A percentile compares a stretch with the other conserved stretches of the same genome.
These are phyloP conservation scores for Tetramorium bicarinatum DNA, from an alignment of 2,888 invertebrate species.

Conservation along the genomic window DNA sequence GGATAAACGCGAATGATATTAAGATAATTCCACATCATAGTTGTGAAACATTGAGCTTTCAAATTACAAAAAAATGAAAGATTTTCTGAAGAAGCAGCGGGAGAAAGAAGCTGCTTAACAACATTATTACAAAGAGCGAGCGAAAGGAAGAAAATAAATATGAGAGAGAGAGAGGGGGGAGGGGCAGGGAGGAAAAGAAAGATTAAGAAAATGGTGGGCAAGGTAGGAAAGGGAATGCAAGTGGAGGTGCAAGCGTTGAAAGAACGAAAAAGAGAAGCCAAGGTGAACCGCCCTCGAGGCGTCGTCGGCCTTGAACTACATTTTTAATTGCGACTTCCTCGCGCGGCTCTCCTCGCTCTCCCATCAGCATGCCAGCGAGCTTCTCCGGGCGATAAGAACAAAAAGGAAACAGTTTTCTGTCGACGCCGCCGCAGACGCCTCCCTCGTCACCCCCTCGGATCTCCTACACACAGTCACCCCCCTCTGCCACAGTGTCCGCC, in stretches of 20 bases:
- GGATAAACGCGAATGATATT: background rate
- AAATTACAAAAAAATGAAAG: slow-evolving; percentile 50
- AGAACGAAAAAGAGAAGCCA: slow-evolving; percentile 72
- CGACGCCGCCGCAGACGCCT: slow-evolving; percentile 69
- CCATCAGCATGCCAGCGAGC: slow-evolving; percentile 56
- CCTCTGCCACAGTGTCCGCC: slow-evolving; percentile 54
- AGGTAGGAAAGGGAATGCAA: slow-evolving; percentile 63
- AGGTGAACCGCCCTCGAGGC: slow-evolving; percentile 78
- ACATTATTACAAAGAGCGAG: slow-evolving; percentile 51
- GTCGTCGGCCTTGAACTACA: slow-evolving; percentile 85
- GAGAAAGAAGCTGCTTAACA: slow-evolving; percentile 61
- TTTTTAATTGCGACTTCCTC: slow-evolving; percentile 85
- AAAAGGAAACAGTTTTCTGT: slow-evolving; percentile 85
- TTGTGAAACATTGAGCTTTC: slow-evolving; percentile 1
- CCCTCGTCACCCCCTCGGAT: slow-evolving; percentile 26
- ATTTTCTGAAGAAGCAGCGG: slow-evolving; percentile 45
- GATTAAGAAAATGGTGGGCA: slow-evolving; percentile 51
- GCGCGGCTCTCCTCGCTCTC: slow-evolving; percentile 61
- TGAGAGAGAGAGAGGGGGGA: slow-evolving; percentile 52
- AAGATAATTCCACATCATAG: background rate
- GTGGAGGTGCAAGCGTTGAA: slow-evolving; percentile 57
- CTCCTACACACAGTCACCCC: slow-evolving; percentile 45
- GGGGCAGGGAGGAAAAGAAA: slow-evolving; percentile 46
- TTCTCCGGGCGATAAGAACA: slow-evolving; percentile 84
- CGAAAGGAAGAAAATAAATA: slow-evolving; percentile 49